These are phyloP conservation scores for Alca torda DNA, from an alignment of 2,797 vertebrate species.

Conservation along the genomic window DNA sequence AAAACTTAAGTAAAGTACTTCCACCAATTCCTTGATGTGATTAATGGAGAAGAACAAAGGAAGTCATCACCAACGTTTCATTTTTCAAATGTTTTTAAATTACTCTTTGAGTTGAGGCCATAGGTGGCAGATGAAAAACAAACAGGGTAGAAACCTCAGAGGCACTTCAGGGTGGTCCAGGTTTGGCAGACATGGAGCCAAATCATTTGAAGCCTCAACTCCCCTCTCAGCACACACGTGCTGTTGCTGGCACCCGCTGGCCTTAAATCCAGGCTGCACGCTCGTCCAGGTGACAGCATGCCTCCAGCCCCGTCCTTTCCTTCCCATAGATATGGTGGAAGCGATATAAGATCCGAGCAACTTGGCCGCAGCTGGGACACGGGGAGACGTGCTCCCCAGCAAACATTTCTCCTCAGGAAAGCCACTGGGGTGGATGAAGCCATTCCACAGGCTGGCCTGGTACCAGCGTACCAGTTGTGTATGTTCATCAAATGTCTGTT, in stretches of 20 bases:
- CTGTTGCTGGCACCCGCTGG: background rate
- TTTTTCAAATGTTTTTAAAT: background rate
- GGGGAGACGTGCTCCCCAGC: background rate
- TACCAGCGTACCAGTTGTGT: fast-evolving
- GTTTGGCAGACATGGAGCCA: background rate
- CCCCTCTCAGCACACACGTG: no score
- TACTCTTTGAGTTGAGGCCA: background rate
- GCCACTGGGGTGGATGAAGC: no score
- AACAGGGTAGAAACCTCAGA: background rate
- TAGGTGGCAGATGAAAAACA: background rate
- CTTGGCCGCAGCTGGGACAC: background rate
- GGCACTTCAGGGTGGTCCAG: background rate
- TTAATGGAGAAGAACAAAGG: background rate
- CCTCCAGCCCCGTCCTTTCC: background rate
- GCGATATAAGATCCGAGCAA: background rate
- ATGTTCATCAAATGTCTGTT: fast-evolving
- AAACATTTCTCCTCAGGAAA: background rate
- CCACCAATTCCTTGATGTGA: background rate
- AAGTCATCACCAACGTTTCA: background rate
- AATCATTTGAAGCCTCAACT: background rate
- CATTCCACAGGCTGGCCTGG: background rate
- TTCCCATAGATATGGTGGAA: background rate
- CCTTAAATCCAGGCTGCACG: no score
- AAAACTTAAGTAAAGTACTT: background rate
- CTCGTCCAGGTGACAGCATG: background rate